These are phyloP conservation scores for Poecilia wingei DNA, from an alignment of 2,797 vertebrate genomes.

Conservation along the genomic window DNA sequence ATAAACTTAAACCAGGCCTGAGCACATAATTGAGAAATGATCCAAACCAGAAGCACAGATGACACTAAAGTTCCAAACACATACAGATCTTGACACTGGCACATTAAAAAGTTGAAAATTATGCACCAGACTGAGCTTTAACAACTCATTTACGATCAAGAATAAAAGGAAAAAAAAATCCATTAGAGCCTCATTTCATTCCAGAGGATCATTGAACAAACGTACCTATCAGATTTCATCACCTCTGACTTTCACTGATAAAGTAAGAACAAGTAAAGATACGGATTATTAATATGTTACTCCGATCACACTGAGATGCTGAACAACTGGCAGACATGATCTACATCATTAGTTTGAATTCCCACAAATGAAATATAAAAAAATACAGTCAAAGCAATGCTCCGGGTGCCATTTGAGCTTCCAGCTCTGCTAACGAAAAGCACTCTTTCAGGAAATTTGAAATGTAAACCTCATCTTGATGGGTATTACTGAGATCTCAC, in stretches of 20 bases:
- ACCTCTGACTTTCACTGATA: slow-evolving; percentile 18
- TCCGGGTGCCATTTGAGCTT: not conserved
- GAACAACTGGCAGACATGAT: not conserved
- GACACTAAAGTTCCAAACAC: not conserved
- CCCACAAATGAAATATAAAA: not conserved
- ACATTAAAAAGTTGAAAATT: slow-evolving; percentile 41
- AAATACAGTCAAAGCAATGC: not conserved
- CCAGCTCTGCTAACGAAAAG: not conserved
- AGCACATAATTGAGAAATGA: not conserved
- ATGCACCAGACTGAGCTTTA: slow-evolving; percentile 11
- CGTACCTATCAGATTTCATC: slow-evolving; percentile 1
- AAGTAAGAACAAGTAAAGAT: slow-evolving; percentile 1
- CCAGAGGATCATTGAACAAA: slow-evolving; percentile 9
- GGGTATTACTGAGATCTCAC: not conserved
- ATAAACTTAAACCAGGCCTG: not conserved
- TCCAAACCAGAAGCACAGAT: not conserved
- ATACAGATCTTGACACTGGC: not conserved
- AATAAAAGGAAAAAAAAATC: slow-evolving; percentile 25
- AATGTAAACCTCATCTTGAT: not conserved
- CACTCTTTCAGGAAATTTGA: not conserved
- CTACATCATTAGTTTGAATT: not conserved
- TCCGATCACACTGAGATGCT: not conserved
- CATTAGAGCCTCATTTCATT: slow-evolving; percentile 36
- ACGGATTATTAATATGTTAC: not conserved
- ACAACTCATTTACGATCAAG: slow-evolving; percentile 11